Base-by-base conservation (phyloP, 1,140 invertebrate species). In the Zeugodacus cucurbitae region DNA sequence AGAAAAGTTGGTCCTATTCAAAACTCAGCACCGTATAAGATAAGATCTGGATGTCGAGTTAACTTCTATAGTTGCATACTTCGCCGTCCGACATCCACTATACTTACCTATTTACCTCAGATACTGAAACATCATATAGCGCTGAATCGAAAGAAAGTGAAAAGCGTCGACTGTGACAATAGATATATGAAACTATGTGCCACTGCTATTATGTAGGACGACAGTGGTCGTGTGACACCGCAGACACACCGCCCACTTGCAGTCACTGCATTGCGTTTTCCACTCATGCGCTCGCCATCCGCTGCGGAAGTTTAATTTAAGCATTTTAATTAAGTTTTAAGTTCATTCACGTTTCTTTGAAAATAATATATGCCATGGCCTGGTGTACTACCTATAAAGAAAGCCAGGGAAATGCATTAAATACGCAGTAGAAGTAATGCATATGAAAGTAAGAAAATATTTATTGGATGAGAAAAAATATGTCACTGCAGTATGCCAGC, bases 241-340 rank as follows among this genome's bases (percentile, higher is more conserved):
- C 67, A 74, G 14, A 32, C 20, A 14, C 3, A n/a, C 29, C 29
- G 11, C 32, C 34, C 67, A 41, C 3, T 74, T 32, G 67, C 4
- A 8, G 32, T 22, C 17, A 8, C 34, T 4, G 34, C 34, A 41
- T 4, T n/a, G 0, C 10, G 10, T 59, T 62, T 62, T 74, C 8
- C 67, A 37, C 32, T 37, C 67, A 41, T 20, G 67, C 67, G 67
- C 67, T 20, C 20, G 34, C 34, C 67, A 8, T 37, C 34, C 37
- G 20, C 17, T 22, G 67, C 67, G 67, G 67, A 74, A 74, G 67
- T 74, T 74, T 74, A 74, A 74, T 74, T 74, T 74, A 74, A 74
- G 67, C 67, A 37, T 37, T 74, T 74, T 74, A 74, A 74, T 74
- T 74, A 74, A 74, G 67, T 74, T 74, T 74, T 74, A 34, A 22